Conservation (phyloP, 2,113 vertebrate species). For the Hemibagrus wyckioides region DNA sequence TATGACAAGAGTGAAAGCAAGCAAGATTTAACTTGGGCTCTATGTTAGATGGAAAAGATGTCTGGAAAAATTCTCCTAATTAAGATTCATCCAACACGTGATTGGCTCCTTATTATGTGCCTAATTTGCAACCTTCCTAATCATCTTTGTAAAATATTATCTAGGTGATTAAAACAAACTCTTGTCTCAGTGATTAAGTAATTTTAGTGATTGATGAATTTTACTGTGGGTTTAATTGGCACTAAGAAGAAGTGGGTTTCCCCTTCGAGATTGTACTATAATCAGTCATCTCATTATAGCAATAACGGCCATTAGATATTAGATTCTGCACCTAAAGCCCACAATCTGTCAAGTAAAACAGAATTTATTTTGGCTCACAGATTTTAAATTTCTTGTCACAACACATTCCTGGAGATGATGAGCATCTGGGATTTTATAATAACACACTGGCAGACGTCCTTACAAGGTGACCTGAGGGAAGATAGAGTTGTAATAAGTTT, state of each 20-base stretch:
- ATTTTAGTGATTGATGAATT: constrained; percentile 28
- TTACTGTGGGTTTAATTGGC: constrained; percentile 29
- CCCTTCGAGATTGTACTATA: background rate
- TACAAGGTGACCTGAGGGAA: constrained; percentile 28
- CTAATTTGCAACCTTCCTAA: constrained; percentile 40
- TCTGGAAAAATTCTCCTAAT: constrained; percentile 25
- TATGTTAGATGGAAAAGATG: background rate
- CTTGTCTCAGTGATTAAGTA: constrained; percentile 14
- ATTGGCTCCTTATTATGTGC: constrained; percentile 42
- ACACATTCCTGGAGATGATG: constrained; percentile 12
- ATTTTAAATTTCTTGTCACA: constrained; percentile 7
- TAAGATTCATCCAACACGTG: constrained; percentile 34
- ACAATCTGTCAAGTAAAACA: background rate
- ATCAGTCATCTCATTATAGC: constrained; percentile 9
- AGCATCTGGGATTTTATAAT: constrained; percentile 23
- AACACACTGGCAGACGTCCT: background rate
- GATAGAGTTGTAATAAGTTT: constrained; percentile 22
- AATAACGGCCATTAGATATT: background rate
- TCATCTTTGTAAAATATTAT: constrained; percentile 29
- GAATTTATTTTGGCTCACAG: background rate
- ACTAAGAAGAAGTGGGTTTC: background rate
- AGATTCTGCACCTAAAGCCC: background rate
- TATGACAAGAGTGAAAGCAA: background rate
- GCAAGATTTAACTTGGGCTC: background rate
- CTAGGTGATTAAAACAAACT: constrained; percentile 20